Evolutionary conservation across 2,888 invertebrate genomes (phyloP).

Genomic region (Apodemia zela): DNA sequence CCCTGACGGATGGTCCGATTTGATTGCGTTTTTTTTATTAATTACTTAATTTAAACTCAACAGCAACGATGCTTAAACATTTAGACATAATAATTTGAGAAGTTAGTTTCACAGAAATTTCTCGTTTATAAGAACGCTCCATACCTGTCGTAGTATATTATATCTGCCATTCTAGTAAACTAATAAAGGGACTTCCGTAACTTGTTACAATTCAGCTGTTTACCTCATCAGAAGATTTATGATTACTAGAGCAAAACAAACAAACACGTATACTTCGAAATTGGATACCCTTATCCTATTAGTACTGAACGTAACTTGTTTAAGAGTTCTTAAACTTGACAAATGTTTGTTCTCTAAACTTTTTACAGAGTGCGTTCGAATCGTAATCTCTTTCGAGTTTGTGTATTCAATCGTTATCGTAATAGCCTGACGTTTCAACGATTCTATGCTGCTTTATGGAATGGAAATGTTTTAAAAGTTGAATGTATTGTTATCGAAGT

Average conservation of each 20-base stretch:
- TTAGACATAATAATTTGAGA: too few relatives aligned
- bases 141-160: not conserved
- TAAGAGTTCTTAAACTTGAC: slow-evolving; percentile 23
- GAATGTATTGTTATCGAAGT: slow-evolving; percentile 31
- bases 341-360: slow-evolving; percentile 23
- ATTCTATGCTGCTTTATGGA: slow-evolving; percentile 28
- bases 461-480: slow-evolving; percentile 33
- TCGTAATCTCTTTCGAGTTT: slow-evolving; percentile 29
- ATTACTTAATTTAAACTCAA: too few relatives aligned
- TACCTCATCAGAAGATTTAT: slow-evolving; percentile 33
- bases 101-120: too few relatives aligned
- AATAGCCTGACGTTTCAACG: slow-evolving; percentile 26
- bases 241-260: slow-evolving; percentile 29
- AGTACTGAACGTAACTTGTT: slow-evolving; percentile 16
- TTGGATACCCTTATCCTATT: slow-evolving; percentile 19
- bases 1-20: too few relatives aligned
- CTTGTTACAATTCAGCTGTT: slow-evolving; percentile 33
- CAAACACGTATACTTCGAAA: slow-evolving; percentile 26
- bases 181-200: slow-evolving; percentile 29
- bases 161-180: not conserved
- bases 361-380: slow-evolving; percentile 29
- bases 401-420: slow-evolving; percentile 31
- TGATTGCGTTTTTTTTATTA: too few relatives aligned
- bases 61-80: too few relatives aligned
- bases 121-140: too few relatives aligned